Evolutionary conservation across 1,140 invertebrate genomes (phyloP), one percentile per base, ranked within the genome.

Genomic region (Hirudo medicinalis): DNA sequence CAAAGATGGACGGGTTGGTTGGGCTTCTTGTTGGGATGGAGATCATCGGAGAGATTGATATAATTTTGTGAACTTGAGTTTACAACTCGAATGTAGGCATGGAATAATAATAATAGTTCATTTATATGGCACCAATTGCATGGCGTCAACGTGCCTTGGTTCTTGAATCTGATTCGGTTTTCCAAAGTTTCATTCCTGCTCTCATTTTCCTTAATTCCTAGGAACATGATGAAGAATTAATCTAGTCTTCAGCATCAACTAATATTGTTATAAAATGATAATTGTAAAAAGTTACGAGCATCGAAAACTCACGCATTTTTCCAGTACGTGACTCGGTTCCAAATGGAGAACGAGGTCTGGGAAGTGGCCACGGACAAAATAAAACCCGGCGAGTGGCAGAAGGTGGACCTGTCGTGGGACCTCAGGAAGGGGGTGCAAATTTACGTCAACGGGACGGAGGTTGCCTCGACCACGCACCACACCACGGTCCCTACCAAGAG

Each of bases 361-460:
- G 75, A 75, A 22, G 77, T 78, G 8, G 70, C 72, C 4, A 77
- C 78, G 1, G 72, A 75, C 22, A 71, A 75, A 19, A 67, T 82
- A n/a, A 67, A 71, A 5, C 53, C 69, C 15, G 73, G 77, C 8
- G 67, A 75, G 5, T 82, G 80, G 80, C 78, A 81, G 68, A 76
- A 78, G 25, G 75, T 82, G 19, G 78, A 76, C 13, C 22, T 81
- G 68, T 77, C 78, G 15, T 82, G 80, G 80, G 76, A 79, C 54
- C 74, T 74, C 8, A 75, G 76, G 13, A 75, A 73, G 63, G 80
- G 80, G 11, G 69, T 81, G 40, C 72, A 69, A 27, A 70, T 82
- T 68, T 80, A 75, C 72, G 20, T 79, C 6, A 75, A 81, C 63
- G 76, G 77, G 27, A 72, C 74, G 29, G 19, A 54, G 54, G 68